phyloP scores from a whole-genome alignment of 2,888 invertebrate species.

The Metalampra italica region DNA sequence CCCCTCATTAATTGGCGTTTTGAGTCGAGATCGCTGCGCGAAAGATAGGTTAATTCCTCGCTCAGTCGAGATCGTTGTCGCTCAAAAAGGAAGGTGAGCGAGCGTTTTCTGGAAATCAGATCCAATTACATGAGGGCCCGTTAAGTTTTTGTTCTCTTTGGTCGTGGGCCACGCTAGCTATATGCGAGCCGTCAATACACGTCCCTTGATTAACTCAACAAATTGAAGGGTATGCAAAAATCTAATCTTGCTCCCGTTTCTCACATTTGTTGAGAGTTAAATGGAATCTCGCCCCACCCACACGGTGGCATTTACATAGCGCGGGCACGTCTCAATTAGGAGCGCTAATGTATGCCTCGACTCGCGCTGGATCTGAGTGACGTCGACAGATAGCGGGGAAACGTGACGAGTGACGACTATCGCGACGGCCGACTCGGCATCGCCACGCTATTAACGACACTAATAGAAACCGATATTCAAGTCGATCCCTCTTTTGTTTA shows the following conservation, averaged over 20 bases:
- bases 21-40: conserved; percentile 76
- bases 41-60: conserved; percentile 79
- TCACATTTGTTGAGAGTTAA: conserved; percentile 44
- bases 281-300: conserved; percentile 57
- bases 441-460: conserved; percentile 66
- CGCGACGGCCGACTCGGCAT: conserved; percentile 59
- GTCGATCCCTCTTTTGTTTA: conserved; percentile 38
- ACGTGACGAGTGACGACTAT: conserved; percentile 76
- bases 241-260: conserved; percentile 45
- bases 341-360: conserved; percentile 79
- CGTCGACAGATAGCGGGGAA: conserved; percentile 69
- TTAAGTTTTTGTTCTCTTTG: conserved; percentile 76
- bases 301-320: conserved; percentile 75
- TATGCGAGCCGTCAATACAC: conserved; percentile 48
- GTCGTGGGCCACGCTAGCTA: conserved; percentile 53
- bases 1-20: conserved; percentile 79
- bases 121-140: conserved; percentile 76
- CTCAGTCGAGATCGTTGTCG: conserved; percentile 74
- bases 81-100: conserved; percentile 76
- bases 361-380: conserved; percentile 69
- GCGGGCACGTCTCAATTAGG: conserved; percentile 78
- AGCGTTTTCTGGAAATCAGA: conserved; percentile 78
- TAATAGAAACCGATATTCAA: conserved; percentile 62
- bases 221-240: conserved; percentile 10
- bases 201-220: conserved; percentile 20